Evolutionary conservation across 2,888 invertebrate species (phyloP).

Genomic region (Drosophila engyochracea): DNA sequence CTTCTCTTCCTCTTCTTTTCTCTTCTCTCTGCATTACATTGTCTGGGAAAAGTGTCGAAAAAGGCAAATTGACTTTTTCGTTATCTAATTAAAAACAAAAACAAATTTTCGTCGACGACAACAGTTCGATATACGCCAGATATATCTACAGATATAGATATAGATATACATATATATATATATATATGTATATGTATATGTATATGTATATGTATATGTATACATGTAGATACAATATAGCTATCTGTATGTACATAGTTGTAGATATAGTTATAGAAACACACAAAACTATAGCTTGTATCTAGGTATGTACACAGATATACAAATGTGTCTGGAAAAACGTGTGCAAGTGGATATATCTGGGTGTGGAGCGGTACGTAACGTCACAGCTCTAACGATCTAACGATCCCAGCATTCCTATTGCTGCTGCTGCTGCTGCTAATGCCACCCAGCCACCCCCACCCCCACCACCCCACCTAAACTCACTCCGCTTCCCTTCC

Average conservation of each 20-base stretch:
- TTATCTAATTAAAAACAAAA: not conserved
- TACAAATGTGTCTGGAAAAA: slow-evolving; percentile 18
- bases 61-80: not conserved
- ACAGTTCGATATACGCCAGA: not conserved
- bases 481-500: not conserved
- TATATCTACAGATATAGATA: not conserved
- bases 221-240: not conserved
- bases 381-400: slow-evolving; percentile 13
- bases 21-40: not conserved
- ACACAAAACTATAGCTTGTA: slow-evolving; percentile 9
- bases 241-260: slow-evolving; percentile 11
- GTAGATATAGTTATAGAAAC: slow-evolving; percentile 7
- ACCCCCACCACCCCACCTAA: not conserved
- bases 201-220: not conserved
- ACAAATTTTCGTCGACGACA: not conserved
- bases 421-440: not conserved
- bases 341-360: slow-evolving; percentile 5
- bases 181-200: not conserved
- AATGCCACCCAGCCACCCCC: not conserved
- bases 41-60: not conserved
- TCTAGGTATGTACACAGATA: slow-evolving; percentile 17
- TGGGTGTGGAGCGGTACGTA: slow-evolving; percentile 34
- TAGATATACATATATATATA: not conserved
- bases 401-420: slow-evolving; percentile 5
- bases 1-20: not conserved